Base-by-base conservation (phyloP, 2,797 vertebrate species). In the Threskiornis aethiopicus region DNA sequence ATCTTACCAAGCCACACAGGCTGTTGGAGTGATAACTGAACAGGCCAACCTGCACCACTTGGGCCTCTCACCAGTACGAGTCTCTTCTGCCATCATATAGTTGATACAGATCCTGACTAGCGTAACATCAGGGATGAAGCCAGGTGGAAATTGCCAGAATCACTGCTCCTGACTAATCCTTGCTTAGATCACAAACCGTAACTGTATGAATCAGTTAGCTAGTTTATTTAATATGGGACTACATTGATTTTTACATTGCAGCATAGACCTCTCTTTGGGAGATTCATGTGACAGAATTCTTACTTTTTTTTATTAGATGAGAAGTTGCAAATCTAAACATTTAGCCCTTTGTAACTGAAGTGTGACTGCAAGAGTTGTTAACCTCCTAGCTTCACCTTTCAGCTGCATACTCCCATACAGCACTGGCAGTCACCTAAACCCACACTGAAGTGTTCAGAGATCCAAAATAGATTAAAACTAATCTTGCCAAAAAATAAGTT, bases 141-240 rank as follows among this genome's bases (percentile, higher is more conserved):
- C 73, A 88, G 55, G 52, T 49, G 52, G 85, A 91, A 96, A 81
- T 8, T 87, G 76, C 90, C 85, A 93, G 83, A 82, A 96, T 59
- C 69, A 86, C 42, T 6, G 9, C n/a, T 58, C 44, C 80, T 86
- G 91, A 94, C 71, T 84, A 86, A 95, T 58, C 35, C 65, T 58
- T 33, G 24, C 77, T 78, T n/a, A 79, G 41, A 78, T 83, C 67
- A 87, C 58, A 58, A 81, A 71, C 61, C 19, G 16, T 19, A 72
- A 79, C 49, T 11, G 11, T 6, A 41, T 87, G 76, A 93, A 93
- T 84, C 85, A 81, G 61, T 61, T 66, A 0, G 0, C 35, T 15
- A 42, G 35, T 46, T 84, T 58, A 62, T 69, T 91, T 81, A 81
- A 86, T 13, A 31, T 18, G 33, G 31, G n/a, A 8, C 87, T 70